Base-by-base conservation (phyloP, 2,113 vertebrate species). In the Sinosuthora webbiana region DNA sequence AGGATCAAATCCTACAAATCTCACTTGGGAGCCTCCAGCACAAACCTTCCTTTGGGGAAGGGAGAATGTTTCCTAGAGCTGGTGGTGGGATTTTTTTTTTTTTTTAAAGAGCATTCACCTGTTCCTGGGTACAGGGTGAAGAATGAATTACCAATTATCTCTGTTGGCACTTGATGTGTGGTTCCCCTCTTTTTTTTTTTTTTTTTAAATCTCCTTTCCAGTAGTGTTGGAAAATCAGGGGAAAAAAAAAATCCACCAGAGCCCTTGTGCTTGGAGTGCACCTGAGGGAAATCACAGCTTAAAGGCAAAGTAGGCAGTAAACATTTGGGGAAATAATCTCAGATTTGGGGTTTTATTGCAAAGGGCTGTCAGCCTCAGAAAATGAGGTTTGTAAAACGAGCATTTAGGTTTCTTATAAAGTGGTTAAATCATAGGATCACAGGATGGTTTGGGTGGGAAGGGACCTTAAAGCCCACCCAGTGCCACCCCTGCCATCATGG, bases 111-210 rank as follows among this genome's bases (percentile, higher is more conserved):
- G 45, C 71, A 10, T 88, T 67, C 91, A 96, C 95, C 95, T 92
- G 79, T 93, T 96, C 70, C 90, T 92, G 83, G 77, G 89, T 92
- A 41, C 60, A 53, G 84, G 57, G 75, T 95, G 96, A 96, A 39
- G 96, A 97, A 94, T 90, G 83, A 96, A 79, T 96, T 80, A 17
- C 67, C 81, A 88, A 7, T 94, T 94, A 87, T 57, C 41, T 86
- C 60, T 44, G 8, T 88, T 94, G 86, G 71, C 76, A 96, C 92
- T 86, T 47, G 73, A 80, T 39, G 9, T 19, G n/a, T 55, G n/a
- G 28, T 80, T 86, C 47, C 39, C 13, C 24, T 27, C 7, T 35
- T 42, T 50, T 59, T 45, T 45, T 45, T 45, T 45, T 76, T 77
- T 35, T 15, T n/a, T n/a, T n/a, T n/a, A n/a, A 20, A 49, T 20